A percentile compares a stretch with the other conserved stretches of the same genome.
Evolutionary conservation across 1,140 invertebrate species (phyloP).

Genomic region (Pseudomyrmex concolor): DNA sequence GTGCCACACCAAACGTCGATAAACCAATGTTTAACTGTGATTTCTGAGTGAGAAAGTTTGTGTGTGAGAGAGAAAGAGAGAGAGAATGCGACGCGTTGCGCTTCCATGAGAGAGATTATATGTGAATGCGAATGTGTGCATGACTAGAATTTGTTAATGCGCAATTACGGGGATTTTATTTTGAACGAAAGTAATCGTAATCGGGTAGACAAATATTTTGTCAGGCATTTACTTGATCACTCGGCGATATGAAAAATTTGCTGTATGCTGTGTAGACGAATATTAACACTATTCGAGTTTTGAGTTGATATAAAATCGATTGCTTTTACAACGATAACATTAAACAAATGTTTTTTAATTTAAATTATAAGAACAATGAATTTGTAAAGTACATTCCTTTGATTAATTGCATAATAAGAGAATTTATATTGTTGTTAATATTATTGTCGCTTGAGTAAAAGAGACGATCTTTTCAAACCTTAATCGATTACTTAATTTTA

Average conservation of each 20-base stretch:
- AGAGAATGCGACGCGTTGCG: constrained; percentile 56
- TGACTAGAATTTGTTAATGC: constrained; percentile 59
- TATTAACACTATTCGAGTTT: background rate
- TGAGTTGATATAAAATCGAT: constrained; percentile 5
- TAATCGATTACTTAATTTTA: too few relatives aligned
- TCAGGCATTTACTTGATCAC: constrained; percentile 9
- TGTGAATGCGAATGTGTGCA: constrained; percentile 31
- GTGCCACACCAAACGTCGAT: constrained; percentile 67
- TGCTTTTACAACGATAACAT: background rate
- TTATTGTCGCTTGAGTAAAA: background rate
- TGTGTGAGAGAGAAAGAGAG: constrained; percentile 55
- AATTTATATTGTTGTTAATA: constrained; percentile 22
- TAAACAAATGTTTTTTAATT: background rate
- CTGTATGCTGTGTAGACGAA: background rate
- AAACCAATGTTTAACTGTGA: constrained; percentile 75
- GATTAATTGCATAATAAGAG: constrained; percentile 2
- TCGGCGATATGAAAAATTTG: background rate
- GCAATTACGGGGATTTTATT: constrained; percentile 58
- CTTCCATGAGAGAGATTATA: constrained; percentile 63
- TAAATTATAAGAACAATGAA: constrained; percentile 7
- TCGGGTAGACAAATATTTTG: constrained; percentile 11
- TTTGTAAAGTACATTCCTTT: constrained; percentile 13
- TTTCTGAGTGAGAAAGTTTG: constrained; percentile 72
- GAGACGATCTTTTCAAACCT: constrained; percentile 3
- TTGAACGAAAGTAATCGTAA: constrained; percentile 38